Percentiles rank a stretch among this genome's conserved stretches.
These are phyloP conservation scores for Napeogenes inachia DNA, from an alignment of 2,888 invertebrate genomes.

Conservation along the genomic window DNA sequence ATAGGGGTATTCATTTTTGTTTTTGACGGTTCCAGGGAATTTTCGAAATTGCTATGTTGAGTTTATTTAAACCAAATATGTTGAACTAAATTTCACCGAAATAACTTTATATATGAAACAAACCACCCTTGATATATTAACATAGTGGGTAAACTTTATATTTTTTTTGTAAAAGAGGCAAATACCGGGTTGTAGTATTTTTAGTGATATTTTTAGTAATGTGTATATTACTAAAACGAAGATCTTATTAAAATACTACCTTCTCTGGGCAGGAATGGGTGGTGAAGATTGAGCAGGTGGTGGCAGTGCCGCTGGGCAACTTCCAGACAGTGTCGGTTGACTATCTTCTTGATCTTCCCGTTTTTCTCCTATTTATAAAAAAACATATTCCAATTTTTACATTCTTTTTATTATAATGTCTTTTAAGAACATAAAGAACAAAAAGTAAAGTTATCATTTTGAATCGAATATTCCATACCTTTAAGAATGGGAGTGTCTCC, in stretches of 20 bases:
- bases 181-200: too few species aligned
- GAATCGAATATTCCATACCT: constrained; percentile 44
- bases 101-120: too few species aligned
- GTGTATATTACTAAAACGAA: too few species aligned
- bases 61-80: too few species aligned
- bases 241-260: constrained; percentile 42
- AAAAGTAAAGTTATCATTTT: neutral
- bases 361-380: constrained; percentile 51
- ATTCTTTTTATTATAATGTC: neutral
- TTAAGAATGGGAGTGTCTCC: constrained; percentile 71
- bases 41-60: too few species aligned
- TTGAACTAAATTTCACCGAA: too few species aligned
- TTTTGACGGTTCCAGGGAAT: too few species aligned
- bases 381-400: neutral
- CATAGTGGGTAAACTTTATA: too few species aligned
- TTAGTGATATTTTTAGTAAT: too few species aligned
- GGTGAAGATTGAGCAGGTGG: constrained; percentile 60
- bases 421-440: neutral
- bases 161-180: too few species aligned
- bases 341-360: constrained; percentile 54
- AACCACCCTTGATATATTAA: too few species aligned
- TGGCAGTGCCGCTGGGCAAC: constrained; percentile 67
- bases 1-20: too few species aligned
- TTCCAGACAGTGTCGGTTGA: constrained; percentile 57
- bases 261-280: constrained; percentile 72